These are phyloP conservation scores for Creontiades dilutus DNA, from an alignment of 2,888 invertebrate genomes.

Conservation along the genomic window DNA sequence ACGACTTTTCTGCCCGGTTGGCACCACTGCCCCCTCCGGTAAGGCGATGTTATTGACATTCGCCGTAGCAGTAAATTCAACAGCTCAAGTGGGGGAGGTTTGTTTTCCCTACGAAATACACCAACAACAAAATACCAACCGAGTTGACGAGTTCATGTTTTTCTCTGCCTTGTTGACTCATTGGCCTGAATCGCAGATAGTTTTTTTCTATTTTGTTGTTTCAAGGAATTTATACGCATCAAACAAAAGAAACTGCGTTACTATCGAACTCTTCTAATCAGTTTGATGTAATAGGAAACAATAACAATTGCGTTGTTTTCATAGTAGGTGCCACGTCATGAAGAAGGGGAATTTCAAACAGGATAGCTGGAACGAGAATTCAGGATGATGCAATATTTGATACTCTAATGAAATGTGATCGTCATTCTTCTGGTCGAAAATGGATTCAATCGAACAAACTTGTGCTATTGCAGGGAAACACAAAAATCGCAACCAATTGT, in stretches of 20 bases:
- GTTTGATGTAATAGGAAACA: not conserved
- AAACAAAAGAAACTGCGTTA: constrained; percentile 5
- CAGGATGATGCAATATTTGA: no score
- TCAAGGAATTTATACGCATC: not conserved
- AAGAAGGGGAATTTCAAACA: no score
- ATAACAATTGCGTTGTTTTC: no score
- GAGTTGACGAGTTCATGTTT: not conserved
- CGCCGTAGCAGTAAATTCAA: not conserved
- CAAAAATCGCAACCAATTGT: no score
- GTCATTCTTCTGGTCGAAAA: no score
- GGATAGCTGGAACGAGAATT: no score
- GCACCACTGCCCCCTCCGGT: not conserved
- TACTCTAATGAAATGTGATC: no score
- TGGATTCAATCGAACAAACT: no score
- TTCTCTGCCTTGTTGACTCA: not conserved
- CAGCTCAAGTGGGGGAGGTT: not conserved
- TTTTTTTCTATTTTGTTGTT: no score
- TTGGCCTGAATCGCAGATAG: not conserved
- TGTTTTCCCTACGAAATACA: no score
- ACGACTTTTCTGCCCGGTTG: not conserved
- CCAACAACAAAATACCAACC: not conserved
- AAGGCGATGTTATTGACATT: constrained; percentile 13
- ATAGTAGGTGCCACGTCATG: no score
- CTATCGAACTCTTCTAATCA: not conserved
- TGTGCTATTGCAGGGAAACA: no score